Conservation (phyloP, 2,113 vertebrate genomes). For the Australoheros scitulus region DNA sequence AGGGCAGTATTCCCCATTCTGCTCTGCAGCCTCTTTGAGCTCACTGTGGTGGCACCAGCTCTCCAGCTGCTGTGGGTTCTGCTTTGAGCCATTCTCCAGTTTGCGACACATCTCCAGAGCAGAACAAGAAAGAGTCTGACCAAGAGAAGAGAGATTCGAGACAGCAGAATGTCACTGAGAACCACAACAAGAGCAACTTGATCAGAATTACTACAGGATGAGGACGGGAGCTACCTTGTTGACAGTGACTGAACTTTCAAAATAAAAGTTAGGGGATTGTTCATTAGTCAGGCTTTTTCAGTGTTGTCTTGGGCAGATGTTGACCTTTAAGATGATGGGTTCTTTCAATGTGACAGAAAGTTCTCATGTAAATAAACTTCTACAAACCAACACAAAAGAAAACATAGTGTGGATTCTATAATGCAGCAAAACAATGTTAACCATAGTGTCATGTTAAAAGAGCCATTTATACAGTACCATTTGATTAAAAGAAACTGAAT, state of each 20-base stretch:
- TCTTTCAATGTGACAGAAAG: not conserved
- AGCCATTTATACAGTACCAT: no score
- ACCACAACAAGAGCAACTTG: not conserved
- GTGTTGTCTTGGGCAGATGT: not conserved
- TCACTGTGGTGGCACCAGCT: not conserved
- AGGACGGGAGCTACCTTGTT: not conserved
- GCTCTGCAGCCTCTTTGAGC: not conserved
- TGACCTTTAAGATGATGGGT: not conserved
- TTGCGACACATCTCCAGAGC: not conserved
- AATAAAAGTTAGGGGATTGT: not conserved
- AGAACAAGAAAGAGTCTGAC: not conserved
- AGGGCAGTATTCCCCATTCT: not conserved
- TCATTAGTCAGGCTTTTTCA: not conserved
- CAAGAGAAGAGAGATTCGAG: not conserved
- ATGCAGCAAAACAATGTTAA: no score
- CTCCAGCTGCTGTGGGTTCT: rapidly evolving
- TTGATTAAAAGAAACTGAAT: not conserved
- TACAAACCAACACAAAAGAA: not conserved
- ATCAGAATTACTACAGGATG: not conserved
- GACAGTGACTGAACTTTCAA: not conserved
- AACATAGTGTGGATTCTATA: not conserved
- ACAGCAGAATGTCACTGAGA: not conserved
- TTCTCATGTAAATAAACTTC: not conserved
- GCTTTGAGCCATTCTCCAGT: not conserved
- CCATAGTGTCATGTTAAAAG: no score